Conservation (phyloP, 2,113 vertebrate species). For the Cheirogaleus medius region DNA sequence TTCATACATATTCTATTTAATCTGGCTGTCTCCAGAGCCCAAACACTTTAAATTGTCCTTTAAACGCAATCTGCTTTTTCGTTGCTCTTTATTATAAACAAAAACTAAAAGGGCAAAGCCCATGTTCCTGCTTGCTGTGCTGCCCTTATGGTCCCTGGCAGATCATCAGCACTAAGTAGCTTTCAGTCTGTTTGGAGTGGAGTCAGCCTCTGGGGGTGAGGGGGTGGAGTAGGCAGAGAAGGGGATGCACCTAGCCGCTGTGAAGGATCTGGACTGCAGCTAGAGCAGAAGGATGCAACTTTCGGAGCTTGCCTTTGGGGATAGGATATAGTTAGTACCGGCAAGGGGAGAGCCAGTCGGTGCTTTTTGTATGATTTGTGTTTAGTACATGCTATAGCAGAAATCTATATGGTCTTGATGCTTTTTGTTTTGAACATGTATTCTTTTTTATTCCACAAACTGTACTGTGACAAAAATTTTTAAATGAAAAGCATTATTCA, state of each 20-base stretch:
- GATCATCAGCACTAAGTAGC: not conserved
- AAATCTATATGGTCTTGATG: too few relatives aligned
- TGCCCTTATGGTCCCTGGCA: not conserved
- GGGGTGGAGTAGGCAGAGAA: too few relatives aligned
- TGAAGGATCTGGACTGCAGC: not conserved
- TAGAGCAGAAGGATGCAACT: not conserved
- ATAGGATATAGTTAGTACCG: not conserved
- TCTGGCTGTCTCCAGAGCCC: not conserved
- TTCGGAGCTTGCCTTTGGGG: not conserved
- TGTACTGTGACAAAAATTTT: not conserved
- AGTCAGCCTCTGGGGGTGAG: not conserved
- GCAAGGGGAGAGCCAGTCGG: not conserved
- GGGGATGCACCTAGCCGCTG: not conserved
- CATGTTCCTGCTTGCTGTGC: not conserved
- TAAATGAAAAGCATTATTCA: not conserved
- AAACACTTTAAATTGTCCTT: conserved; percentile 26
- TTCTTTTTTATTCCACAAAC: not conserved
- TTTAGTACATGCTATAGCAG: not conserved
- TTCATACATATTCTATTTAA: not conserved
- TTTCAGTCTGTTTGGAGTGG: not conserved
- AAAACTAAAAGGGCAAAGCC: not conserved
- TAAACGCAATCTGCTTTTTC: not conserved
- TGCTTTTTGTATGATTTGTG: not conserved
- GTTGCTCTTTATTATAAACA: not conserved
- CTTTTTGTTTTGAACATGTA: not conserved